Evolutionary conservation across 2,888 invertebrate species (phyloP).

Genomic region (Lithophane semibrunnea): DNA sequence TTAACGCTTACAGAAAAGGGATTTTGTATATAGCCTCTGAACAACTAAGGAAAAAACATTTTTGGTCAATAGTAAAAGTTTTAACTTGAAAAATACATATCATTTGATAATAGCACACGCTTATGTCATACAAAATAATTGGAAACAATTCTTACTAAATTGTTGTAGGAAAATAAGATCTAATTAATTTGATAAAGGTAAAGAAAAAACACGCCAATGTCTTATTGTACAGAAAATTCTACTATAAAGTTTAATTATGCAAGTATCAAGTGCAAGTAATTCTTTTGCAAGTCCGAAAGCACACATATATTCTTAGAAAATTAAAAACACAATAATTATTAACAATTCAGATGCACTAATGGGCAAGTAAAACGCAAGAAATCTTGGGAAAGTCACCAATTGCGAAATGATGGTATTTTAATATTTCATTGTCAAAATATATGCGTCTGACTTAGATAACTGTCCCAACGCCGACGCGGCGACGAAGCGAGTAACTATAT

Average conservation of each 20-base stretch:
- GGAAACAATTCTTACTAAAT: constrained; percentile 8
- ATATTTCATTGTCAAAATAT: background rate
- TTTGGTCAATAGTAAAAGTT: background rate
- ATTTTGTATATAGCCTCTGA: background rate
- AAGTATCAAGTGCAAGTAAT: background rate
- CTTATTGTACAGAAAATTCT: constrained; percentile 5
- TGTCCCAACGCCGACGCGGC: background rate
- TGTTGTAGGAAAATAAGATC: background rate
- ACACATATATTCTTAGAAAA: constrained; percentile 3
- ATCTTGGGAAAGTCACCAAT: background rate
- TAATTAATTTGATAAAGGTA: constrained; percentile 1
- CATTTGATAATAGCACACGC: constrained; percentile 29
- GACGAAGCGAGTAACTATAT: too few relatives aligned
- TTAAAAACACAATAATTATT: background rate
- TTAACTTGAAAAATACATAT: background rate
- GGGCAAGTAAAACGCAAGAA: background rate
- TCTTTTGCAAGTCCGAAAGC: background rate
- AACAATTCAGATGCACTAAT: background rate
- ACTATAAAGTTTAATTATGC: background rate
- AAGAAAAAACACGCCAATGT: constrained; percentile 13
- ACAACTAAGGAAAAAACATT: background rate
- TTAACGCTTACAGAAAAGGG: too few relatives aligned
- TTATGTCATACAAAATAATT: constrained; percentile 27
- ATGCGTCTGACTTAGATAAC: too few relatives aligned
- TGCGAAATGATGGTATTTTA: background rate